phyloP scores from a whole-genome alignment of 1,140 invertebrate genomes.

The Drosophila mojavensis region DNA sequence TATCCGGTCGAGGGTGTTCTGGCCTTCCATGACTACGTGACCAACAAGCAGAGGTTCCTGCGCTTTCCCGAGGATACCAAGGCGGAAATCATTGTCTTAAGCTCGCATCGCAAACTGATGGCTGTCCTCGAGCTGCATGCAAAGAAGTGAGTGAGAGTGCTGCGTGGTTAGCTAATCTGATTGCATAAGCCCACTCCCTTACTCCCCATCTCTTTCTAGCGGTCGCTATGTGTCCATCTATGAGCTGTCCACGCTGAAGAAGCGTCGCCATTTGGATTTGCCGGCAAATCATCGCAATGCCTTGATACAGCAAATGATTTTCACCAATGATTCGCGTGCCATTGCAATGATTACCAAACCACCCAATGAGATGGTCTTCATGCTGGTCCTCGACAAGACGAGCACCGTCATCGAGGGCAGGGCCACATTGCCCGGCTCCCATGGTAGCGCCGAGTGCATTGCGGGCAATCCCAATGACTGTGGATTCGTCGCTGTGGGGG shows the following conservation, averaged over 20 bases:
- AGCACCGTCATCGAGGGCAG: conserved; percentile 89
- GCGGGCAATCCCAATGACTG: conserved; percentile 88
- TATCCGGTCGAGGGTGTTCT: conserved; percentile 88
- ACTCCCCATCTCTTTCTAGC: conserved; percentile 11
- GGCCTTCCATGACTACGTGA: conserved; percentile 86
- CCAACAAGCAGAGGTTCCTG: conserved; percentile 85
- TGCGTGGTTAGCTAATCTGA: background rate
- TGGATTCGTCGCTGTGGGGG: conserved; percentile 89
- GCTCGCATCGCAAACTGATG: conserved; percentile 72
- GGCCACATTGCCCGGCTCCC: conserved; percentile 85
- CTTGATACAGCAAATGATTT: conserved; percentile 88
- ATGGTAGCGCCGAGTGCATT: conserved; percentile 73
- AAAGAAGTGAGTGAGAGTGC: conserved; percentile 69
- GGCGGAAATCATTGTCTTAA: conserved; percentile 73
- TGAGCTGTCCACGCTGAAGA: conserved; percentile 86
- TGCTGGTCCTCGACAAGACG: conserved; percentile 91
- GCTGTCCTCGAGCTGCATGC: conserved; percentile 69
- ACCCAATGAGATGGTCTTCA: conserved; percentile 90
- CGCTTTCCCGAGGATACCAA: conserved; percentile 70
- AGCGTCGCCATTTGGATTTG: conserved; percentile 85
- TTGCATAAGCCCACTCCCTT: background rate
- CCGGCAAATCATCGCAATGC: conserved; percentile 84
- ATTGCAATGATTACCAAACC: conserved; percentile 88
- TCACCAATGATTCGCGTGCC: conserved; percentile 90
- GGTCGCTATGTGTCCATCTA: conserved; percentile 85